Conservation (phyloP, 2,797 vertebrate genomes). For the Paedocypris micromegethes region DNA sequence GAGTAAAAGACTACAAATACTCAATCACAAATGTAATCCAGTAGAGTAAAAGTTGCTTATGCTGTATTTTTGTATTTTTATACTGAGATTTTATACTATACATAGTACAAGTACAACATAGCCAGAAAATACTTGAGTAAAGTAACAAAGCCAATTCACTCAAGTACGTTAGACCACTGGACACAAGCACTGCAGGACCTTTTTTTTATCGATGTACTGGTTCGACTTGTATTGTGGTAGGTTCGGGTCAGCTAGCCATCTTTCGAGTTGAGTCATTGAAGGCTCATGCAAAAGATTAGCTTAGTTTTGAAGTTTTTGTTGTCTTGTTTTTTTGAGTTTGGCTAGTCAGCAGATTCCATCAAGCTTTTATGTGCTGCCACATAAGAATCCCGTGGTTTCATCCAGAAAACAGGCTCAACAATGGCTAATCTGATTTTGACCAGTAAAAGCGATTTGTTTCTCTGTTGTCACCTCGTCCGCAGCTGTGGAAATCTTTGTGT, state of each 20-base stretch:
- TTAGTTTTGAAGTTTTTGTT: too few relatives aligned
- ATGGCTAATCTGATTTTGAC: slow-evolving; percentile 24
- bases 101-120: too few relatives aligned
- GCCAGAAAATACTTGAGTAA: too few relatives aligned
- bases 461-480: slow-evolving; percentile 34
- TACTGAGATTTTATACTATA: too few relatives aligned
- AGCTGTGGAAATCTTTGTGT: slow-evolving; percentile 12
- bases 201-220: neutral
- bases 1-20: too few relatives aligned
- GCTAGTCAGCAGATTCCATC: neutral
- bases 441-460: slow-evolving; percentile 37
- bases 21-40: too few relatives aligned
- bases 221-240: slow-evolving; percentile 2
- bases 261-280: slow-evolving; percentile 16
- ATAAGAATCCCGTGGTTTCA: slow-evolving; percentile 8
- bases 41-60: too few relatives aligned
- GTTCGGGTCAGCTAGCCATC: neutral
- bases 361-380: slow-evolving; percentile 11
- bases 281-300: too few relatives aligned
- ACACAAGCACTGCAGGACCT: neutral
- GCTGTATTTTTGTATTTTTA: too few relatives aligned
- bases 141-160: too few relatives aligned
- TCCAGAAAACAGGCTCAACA: slow-evolving; percentile 35
- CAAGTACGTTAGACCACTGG: too few relatives aligned
- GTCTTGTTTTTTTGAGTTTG: neutral